These are phyloP conservation scores for Pseudoatta argentina DNA, from an alignment of 1,140 invertebrate species.

Conservation along the genomic window DNA sequence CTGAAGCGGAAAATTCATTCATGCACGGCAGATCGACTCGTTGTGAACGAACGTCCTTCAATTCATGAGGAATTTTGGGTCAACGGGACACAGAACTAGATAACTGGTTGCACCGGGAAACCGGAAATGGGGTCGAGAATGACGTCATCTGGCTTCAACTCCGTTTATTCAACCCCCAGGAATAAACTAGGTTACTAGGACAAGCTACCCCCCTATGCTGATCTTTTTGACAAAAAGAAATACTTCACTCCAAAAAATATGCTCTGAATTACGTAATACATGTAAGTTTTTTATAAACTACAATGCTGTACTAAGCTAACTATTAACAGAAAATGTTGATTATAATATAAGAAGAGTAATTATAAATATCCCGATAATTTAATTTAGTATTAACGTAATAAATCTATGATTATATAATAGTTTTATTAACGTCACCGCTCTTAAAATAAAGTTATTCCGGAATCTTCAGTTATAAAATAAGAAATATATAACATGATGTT, in stretches of 20 bases:
- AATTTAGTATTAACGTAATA: conserved; percentile 63
- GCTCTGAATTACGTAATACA: background rate
- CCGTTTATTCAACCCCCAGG: conserved; percentile 82
- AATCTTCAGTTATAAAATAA: too few relatives aligned
- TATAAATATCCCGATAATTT: conserved; percentile 65
- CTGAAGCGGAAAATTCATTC: conserved; percentile 71
- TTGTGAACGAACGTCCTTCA: conserved; percentile 81
- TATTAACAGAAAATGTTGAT: background rate
- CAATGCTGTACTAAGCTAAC: background rate
- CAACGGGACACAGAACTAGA: conserved; percentile 75
- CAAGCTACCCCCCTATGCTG: conserved; percentile 51
- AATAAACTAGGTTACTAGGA: conserved; percentile 78
- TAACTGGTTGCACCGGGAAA: conserved; percentile 79
- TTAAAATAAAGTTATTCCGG: conserved; percentile 36
- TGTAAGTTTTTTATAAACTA: background rate
- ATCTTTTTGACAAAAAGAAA: conserved; percentile 26
- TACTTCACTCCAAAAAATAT: background rate
- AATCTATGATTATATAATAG: conserved; percentile 55
- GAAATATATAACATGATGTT: background rate
- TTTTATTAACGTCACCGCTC: conserved; percentile 61
- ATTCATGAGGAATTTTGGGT: conserved; percentile 81
- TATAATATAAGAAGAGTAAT: background rate
- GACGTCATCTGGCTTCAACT: conserved; percentile 79
- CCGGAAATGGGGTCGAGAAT: conserved; percentile 82
- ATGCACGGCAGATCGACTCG: conserved; percentile 65